Evolutionary conservation across 2,113 vertebrate genomes (phyloP), one percentile per base, ranked within the genome.

Genomic region (Dipodomys spectabilis): DNA sequence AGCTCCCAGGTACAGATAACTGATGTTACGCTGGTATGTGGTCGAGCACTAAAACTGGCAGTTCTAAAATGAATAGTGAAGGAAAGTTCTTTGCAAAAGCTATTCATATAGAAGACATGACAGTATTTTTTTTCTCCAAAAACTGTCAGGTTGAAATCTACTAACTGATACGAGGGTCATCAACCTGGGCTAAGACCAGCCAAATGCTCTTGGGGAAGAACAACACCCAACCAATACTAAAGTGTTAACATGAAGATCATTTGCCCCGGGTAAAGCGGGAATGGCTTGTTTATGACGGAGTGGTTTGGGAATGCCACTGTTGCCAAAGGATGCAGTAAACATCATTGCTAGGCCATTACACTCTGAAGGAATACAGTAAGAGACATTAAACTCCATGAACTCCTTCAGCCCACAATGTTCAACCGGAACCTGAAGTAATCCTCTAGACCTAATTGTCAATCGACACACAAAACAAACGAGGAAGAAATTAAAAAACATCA

Each of bases 391-490:
- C n/a, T 2, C 64, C 23, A 60, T 0, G 10, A 69, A 44, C 35
- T 30, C 19, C 10, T 35, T 28, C 8, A 15, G 53, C 15, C 28
- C n/a, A 57, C 74, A 62, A 80, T 16, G 32, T 62, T 67, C 35
- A 77, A 25, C 49, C 44, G 72, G 20, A 30, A 69, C 28, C 74
- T 12, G 39, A 27, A 88, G 69, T 8, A 32, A 90, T 32, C 0
- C 77, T 92, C 72, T n/a, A 30, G 30, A 64, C 8, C 10, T 71
- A 20, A 82, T 86, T 96, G 86, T 80, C 71, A 77, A 32, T 53
- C 16, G 7, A 67, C 28, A 32, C 53, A 88, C 86, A 72, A 65
- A 62, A 93, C 27, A 28, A 30, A 67, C 7, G 35, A 64, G 79
- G n/a, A 35, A 81, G n/a, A 35, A 81, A 60, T 32, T 71, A 53